These are phyloP conservation scores for Andrena dorsata DNA, from an alignment of 2,888 invertebrate genomes.

Conservation along the genomic window DNA sequence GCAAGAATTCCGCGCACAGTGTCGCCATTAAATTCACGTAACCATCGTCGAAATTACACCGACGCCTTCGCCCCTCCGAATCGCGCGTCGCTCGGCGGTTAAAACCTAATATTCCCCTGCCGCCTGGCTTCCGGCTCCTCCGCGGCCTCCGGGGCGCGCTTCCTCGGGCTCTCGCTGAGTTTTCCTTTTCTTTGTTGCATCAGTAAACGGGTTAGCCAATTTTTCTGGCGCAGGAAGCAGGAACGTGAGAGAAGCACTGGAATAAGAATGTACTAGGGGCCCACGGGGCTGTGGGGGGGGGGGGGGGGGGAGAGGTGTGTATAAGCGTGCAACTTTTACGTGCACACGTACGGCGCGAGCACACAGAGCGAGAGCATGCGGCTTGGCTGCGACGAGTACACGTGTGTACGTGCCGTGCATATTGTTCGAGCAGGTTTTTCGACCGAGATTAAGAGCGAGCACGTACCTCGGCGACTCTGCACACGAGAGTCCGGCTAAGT, in stretches of 20 bases:
- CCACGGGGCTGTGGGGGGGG: no score
- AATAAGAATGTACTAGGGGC: slow-evolving; percentile 50
- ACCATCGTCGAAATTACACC: no score
- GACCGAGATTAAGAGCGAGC: slow-evolving; percentile 62
- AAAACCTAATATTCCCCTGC: neutral
- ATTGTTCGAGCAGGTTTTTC: slow-evolving; percentile 63
- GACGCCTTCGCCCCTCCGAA: neutral
- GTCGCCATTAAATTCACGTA: no score
- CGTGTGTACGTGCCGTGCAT: slow-evolving; percentile 45
- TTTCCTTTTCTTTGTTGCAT: slow-evolving; percentile 63
- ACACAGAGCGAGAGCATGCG: no score
- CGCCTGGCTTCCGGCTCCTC: slow-evolving; percentile 22
- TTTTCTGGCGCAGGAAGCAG: slow-evolving; percentile 64
- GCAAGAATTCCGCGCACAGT: no score
- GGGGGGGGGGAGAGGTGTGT: neutral
- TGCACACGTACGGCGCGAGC: slow-evolving; percentile 5
- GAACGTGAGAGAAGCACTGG: slow-evolving; percentile 59
- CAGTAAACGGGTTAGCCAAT: slow-evolving; percentile 65
- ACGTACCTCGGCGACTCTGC: slow-evolving; percentile 44
- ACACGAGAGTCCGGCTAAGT: slow-evolving; percentile 47
- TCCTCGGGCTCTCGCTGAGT: slow-evolving; percentile 20
- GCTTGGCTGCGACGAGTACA: neutral
- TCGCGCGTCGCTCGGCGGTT: neutral
- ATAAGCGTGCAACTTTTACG: slow-evolving; percentile 46
- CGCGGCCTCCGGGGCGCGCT: slow-evolving; percentile 6